Evolutionary conservation across 2,797 vertebrate species (phyloP).

Genomic region (Erithacus rubecula): DNA sequence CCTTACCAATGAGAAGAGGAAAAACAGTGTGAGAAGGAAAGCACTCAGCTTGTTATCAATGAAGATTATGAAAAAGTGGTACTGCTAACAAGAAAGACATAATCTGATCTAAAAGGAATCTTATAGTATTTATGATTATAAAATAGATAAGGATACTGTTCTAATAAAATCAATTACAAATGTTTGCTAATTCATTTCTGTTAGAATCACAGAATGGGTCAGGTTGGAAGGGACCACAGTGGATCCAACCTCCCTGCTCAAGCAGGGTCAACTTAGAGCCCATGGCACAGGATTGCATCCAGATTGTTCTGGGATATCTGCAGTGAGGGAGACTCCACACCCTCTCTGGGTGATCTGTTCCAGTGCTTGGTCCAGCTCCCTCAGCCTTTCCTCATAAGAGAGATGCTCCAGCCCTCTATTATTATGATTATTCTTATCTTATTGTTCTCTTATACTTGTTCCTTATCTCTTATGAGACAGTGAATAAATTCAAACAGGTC

Average conservation of each 20-base stretch:
- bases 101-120: neutral
- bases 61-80: neutral
- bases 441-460: neutral
- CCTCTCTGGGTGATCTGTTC: neutral
- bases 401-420: neutral
- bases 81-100: neutral
- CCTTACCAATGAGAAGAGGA: neutral
- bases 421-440: neutral
- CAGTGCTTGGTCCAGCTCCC: neutral
- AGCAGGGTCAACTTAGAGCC: neutral
- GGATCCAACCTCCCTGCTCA: neutral
- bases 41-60: neutral
- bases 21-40: neutral
- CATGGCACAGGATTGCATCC: accelerated
- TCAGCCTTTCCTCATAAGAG: neutral
- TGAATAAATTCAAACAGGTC: neutral
- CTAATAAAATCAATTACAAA: neutral
- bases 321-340: neutral
- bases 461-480: neutral
- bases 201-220: neutral
- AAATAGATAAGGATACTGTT: neutral
- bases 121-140: neutral
- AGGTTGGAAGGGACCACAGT: neutral
- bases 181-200: neutral
- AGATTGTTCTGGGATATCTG: accelerated